phyloP scores from a whole-genome alignment of 2,797 vertebrate species.

The Ctenosaura bakeri region DNA sequence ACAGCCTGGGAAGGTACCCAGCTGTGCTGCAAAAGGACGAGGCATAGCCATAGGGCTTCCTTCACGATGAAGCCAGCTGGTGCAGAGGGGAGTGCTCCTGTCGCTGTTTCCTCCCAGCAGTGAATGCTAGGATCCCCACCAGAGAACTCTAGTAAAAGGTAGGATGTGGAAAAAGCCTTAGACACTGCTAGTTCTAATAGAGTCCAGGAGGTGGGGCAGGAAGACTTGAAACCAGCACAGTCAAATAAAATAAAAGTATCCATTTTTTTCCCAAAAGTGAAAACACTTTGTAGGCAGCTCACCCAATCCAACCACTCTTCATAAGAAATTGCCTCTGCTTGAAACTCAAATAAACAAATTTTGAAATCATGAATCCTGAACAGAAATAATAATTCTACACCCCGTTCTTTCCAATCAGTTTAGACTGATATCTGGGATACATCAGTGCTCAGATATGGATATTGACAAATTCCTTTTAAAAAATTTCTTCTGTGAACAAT shows the following conservation, averaged over 20 bases:
- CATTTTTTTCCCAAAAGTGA: background rate
- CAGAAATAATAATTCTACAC: background rate
- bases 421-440: background rate
- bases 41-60: no score
- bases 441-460: constrained; percentile 58
- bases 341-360: background rate
- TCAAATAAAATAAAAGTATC: background rate
- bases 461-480: constrained; percentile 33
- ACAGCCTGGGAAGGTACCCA: no score
- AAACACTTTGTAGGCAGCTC: no score
- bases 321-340: background rate
- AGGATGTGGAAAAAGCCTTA: no score
- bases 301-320: background rate
- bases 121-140: no score
- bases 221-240: background rate
- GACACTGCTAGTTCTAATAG: background rate
- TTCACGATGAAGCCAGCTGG: no score
- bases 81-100: no score
- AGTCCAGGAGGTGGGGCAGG: background rate
- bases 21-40: no score
- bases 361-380: no score
- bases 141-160: no score
- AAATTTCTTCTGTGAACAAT: constrained; percentile 49
- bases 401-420: background rate
- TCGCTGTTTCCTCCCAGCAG: no score